Evolutionary conservation across 2,113 vertebrate species (phyloP), one percentile per base, ranked within the genome.

Genomic region (Percina caprodes): DNA sequence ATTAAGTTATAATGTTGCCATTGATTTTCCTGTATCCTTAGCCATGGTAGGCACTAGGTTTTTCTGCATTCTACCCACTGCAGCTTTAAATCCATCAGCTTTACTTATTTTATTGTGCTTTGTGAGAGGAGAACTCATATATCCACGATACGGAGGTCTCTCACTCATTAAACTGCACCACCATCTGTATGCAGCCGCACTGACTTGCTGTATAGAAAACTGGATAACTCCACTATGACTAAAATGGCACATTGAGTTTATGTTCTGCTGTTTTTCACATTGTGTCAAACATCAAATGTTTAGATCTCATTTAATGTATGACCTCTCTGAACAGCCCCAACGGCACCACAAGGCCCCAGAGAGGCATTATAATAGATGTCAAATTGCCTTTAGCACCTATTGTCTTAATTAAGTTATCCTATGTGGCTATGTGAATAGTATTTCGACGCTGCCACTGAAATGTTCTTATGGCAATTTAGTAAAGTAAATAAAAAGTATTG

Each of bases 131-230:
- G 14, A 19, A 69, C 24, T 76, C 24, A 39, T 24, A 42, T 33
- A 60, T 51, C 6, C 30, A 59, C 12, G 2, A 24, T 16, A 48
- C n/a, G 23, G 19, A 65, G 16, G 23, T 66, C n/a, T 7, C 15
- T 59, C 24, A 15, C 42, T 48, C 45, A 54, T 67, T 67, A 58
- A 67, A 23, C 52, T 30, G 52, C 42, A 49, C 35, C 33, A n/a
- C 23, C 19, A 59, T 23, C 18, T 65, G 16, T 30, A 65, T 66
- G 23, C 60, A 75, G 73, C 59, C 19, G 30, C 51, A 30, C 61
- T 49, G 54, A 68, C 26, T 33, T 23, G 35, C 23, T 58, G 42
- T 35, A 19, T 59, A 6, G 42, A 39, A 49, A 60, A 51, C 21
- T 51, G 42, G 54, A 51, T 30, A 58, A 77, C 21, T 60, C 15